Percentiles rank a stretch among this genome's conserved stretches.
Conservation (phyloP, 1,140 invertebrate genomes). For the Temnothorax curvispinosus region DNA sequence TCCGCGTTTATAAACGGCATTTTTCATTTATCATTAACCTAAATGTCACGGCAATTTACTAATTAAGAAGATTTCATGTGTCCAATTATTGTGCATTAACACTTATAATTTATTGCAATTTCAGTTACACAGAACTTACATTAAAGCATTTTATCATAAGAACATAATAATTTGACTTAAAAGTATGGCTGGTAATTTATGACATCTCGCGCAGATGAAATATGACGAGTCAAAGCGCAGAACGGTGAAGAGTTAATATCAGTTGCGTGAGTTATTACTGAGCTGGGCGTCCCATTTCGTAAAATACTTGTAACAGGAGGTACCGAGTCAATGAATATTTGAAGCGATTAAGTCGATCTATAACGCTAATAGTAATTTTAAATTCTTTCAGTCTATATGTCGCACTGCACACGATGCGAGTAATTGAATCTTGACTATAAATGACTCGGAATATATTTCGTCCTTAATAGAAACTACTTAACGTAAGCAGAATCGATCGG, state of each 20-base stretch:
- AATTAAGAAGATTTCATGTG: neutral
- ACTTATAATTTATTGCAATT: neutral
- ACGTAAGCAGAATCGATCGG: neutral
- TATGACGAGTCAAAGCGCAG: conserved; percentile 8
- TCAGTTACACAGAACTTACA: neutral
- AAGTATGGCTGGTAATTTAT: conserved; percentile 4
- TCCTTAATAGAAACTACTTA: conserved; percentile 14
- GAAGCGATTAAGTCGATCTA: conserved; percentile 3
- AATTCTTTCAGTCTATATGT: neutral
- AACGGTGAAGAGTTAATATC: conserved; percentile 35
- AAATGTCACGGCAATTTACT: neutral
- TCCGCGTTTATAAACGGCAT: neutral
- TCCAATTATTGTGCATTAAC: neutral
- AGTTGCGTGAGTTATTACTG: conserved; percentile 23
- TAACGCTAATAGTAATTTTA: neutral
- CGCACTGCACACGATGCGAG: neutral
- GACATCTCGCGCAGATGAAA: conserved; percentile 26
- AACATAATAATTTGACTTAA: neutral
- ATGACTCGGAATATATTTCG: neutral
- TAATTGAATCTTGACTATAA: conserved; percentile 43
- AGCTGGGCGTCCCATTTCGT: conserved; percentile 19
- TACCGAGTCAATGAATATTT: conserved; percentile 45
- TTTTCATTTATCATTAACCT: neutral
- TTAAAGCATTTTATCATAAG: neutral
- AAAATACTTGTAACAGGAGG: conserved; percentile 32